phyloP scores from a whole-genome alignment of 1,140 invertebrate genomes.

The Drosophila ironensis region DNA sequence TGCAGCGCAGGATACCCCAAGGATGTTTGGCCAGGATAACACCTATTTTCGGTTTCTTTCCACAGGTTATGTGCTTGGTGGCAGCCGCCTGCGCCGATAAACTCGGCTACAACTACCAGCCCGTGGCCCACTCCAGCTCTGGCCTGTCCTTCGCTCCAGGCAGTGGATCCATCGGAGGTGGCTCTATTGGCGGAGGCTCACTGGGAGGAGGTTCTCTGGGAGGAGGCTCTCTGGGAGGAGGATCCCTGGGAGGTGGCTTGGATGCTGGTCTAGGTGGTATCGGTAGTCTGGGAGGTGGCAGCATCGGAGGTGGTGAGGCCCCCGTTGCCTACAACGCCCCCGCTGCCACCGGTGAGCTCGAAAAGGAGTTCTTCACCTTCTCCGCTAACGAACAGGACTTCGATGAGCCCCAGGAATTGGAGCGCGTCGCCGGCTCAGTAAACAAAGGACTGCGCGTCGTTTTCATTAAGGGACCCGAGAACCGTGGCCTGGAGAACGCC shows the following conservation, averaged over 20 bases:
- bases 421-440: constrained; percentile 41
- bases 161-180: constrained; percentile 11
- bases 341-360: constrained; percentile 55
- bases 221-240: constrained; percentile 9
- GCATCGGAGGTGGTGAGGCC: constrained; percentile 25
- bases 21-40: constrained; percentile 9
- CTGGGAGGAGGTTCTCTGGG: constrained; percentile 10
- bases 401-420: constrained; percentile 47
- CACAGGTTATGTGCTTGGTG: constrained; percentile 63
- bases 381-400: constrained; percentile 62
- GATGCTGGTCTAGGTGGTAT: constrained; percentile 2
- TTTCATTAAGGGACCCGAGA: constrained; percentile 78
- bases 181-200: neutral
- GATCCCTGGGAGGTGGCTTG: constrained; percentile 3
- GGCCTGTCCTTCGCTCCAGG: constrained; percentile 62
- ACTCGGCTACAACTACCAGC: constrained; percentile 76
- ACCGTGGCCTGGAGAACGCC: constrained; percentile 65
- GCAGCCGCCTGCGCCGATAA: constrained; percentile 74
- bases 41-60: too few relatives aligned
- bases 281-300: constrained; percentile 8
- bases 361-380: constrained; percentile 69
- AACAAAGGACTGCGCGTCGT: constrained; percentile 69
- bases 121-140: constrained; percentile 49
- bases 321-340: constrained; percentile 53
- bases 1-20: neutral